phyloP scores from a whole-genome alignment of 2,888 invertebrate genomes.

The Eugnorisma glareosa region DNA sequence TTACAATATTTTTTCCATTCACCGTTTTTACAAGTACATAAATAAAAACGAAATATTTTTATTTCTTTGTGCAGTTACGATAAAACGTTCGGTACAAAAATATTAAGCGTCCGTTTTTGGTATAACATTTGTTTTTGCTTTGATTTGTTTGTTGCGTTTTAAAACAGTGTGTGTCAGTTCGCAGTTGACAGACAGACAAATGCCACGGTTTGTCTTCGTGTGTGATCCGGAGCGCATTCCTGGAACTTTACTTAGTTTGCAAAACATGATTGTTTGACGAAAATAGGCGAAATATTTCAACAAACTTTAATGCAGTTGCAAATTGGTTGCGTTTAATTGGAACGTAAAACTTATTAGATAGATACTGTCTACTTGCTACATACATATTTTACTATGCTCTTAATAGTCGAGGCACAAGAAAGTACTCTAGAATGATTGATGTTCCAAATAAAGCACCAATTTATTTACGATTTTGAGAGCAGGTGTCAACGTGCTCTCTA shows the following conservation, averaged over 20 bases:
- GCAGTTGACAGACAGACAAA: slow-evolving; percentile 33
- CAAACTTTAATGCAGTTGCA: too few species aligned
- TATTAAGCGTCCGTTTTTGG: neutral
- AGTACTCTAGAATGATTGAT: too few species aligned
- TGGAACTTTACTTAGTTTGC: slow-evolving; percentile 15
- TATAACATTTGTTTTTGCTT: neutral
- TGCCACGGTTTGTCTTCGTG: slow-evolving; percentile 46
- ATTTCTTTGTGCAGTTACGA: neutral
- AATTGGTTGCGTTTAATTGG: neutral
- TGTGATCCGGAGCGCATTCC: slow-evolving; percentile 47
- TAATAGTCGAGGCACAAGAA: neutral
- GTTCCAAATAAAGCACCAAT: neutral
- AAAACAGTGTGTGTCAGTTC: slow-evolving; percentile 22
- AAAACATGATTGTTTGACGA: slow-evolving; percentile 2
- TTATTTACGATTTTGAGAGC: too few species aligned
- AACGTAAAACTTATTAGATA: neutral
- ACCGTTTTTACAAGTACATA: neutral
- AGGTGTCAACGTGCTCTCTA: too few species aligned
- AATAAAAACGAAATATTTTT: neutral
- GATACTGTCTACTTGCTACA: neutral
- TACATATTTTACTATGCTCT: neutral
- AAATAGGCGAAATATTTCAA: neutral
- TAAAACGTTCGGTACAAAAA: neutral
- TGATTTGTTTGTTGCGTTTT: neutral
- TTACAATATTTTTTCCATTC: neutral